phyloP scores from a whole-genome alignment of 2,888 invertebrate species.

The Nasonovia ribisnigri region DNA sequence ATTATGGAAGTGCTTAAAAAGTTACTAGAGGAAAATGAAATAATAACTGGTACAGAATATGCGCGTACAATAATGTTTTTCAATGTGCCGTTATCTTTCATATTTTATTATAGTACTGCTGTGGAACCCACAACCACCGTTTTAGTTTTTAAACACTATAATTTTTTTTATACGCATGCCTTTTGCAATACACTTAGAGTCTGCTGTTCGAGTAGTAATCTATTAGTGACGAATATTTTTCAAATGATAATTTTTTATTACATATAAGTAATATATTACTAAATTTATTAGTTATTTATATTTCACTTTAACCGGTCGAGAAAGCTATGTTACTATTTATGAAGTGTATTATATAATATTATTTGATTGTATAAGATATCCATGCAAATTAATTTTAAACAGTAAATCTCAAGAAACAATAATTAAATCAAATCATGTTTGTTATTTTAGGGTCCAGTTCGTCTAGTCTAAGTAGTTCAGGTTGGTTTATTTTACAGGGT shows the following conservation, averaged over 20 bases:
- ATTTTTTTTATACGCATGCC: not conserved
- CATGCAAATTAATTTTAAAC: not conserved
- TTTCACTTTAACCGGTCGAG: conserved; percentile 26
- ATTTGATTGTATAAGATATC: not conserved
- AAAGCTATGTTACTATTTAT: conserved; percentile 18
- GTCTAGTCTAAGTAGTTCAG: conserved; percentile 70
- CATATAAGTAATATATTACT: not conserved
- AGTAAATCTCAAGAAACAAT: not conserved
- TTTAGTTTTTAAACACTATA: not conserved
- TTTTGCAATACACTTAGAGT: not conserved
- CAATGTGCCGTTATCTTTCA: not conserved
- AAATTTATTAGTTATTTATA: not conserved
- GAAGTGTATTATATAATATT: not conserved
- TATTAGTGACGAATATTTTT: not conserved
- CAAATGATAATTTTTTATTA: not conserved
- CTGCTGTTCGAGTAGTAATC: not conserved
- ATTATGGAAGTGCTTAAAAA: not conserved
- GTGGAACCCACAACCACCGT: not conserved
- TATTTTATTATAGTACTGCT: not conserved
- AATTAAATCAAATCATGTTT: conserved; percentile 46
- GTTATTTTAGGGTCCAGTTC: conserved; percentile 70
- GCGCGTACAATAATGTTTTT: not conserved
- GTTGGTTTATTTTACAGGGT: conserved; percentile 68
- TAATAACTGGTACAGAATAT: conserved; percentile 23
- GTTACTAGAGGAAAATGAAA: not conserved